phyloP scores from a whole-genome alignment of 2,888 invertebrate genomes.

The Linnaemya tessellans region DNA sequence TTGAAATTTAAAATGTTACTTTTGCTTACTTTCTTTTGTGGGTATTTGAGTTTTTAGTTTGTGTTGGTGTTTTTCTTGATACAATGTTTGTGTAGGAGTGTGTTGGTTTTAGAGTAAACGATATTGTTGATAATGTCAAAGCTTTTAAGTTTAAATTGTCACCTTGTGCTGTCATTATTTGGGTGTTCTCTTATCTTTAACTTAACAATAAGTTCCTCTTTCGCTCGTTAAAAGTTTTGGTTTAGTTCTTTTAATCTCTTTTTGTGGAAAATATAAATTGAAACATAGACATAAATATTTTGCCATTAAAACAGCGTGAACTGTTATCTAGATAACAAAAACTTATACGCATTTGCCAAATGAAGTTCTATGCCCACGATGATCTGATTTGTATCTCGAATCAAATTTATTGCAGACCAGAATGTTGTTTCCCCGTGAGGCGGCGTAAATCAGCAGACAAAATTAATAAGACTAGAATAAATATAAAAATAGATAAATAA shows the following conservation, averaged over 20 bases:
- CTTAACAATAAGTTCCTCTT: conserved; percentile 16
- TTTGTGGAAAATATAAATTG: not conserved
- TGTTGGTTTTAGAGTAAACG: conserved; percentile 44
- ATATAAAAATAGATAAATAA: too few relatives aligned
- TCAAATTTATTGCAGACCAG: too few relatives aligned
- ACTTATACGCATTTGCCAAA: too few relatives aligned
- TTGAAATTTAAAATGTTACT: conserved; percentile 40
- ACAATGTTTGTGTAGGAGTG: not conserved
- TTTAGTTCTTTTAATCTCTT: not conserved
- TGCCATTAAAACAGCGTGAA: not conserved
- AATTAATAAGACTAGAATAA: too few relatives aligned
- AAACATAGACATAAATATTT: not conserved
- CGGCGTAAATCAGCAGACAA: too few relatives aligned
- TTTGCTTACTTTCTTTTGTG: conserved; percentile 34
- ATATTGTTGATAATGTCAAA: conserved; percentile 68
- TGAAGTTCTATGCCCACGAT: too few relatives aligned
- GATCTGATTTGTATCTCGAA: too few relatives aligned
- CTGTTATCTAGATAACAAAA: too few relatives aligned
- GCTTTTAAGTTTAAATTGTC: conserved; percentile 69
- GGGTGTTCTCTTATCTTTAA: conserved; percentile 57
- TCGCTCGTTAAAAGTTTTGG: conserved; percentile 42
- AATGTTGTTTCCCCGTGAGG: too few relatives aligned
- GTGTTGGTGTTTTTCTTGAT: not conserved
- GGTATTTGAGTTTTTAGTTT: conserved; percentile 1
- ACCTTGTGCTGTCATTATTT: conserved; percentile 60